Conservation (phyloP, 2,797 vertebrate genomes). For the Dendrocincla tyrannina region DNA sequence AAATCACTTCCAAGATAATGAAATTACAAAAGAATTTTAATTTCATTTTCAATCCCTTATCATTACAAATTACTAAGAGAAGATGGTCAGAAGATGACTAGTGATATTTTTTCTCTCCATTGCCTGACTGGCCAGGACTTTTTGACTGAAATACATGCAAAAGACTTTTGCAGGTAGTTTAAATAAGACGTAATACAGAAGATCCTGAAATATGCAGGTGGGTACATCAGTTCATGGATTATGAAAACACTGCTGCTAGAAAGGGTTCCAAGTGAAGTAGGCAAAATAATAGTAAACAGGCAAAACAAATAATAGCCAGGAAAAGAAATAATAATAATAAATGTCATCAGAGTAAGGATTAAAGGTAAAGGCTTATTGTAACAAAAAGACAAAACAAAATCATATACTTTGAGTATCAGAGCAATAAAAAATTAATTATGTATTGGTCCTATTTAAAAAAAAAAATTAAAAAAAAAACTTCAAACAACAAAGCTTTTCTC, state of each 20-base stretch:
- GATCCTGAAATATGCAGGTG: neutral
- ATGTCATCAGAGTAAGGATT: neutral
- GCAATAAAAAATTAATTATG: neutral
- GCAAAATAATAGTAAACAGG: neutral
- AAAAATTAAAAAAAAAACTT: neutral
- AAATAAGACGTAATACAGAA: neutral
- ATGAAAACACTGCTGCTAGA: neutral
- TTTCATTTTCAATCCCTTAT: constrained; percentile 73
- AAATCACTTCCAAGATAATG: constrained; percentile 75
- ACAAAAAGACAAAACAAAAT: neutral
- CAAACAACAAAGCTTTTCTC: neutral
- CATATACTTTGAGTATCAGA: neutral
- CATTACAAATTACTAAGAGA: constrained; percentile 68
- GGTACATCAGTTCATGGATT: neutral
- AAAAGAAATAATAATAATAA: neutral
- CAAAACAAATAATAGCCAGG: neutral
- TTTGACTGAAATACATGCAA: constrained; percentile 18
- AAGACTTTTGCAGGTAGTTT: neutral
- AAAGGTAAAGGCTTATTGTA: neutral
- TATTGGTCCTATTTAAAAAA: neutral
- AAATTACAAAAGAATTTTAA: constrained; percentile 78
- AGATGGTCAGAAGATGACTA: constrained; percentile 45
- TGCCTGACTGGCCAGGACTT: neutral
- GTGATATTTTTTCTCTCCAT: constrained; percentile 2
- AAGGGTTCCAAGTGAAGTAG: neutral